A percentile compares a stretch with the other conserved stretches of the same genome.
Evolutionary conservation across 2,888 invertebrate genomes (phyloP).

Genomic region (Xestia rhomboidea): DNA sequence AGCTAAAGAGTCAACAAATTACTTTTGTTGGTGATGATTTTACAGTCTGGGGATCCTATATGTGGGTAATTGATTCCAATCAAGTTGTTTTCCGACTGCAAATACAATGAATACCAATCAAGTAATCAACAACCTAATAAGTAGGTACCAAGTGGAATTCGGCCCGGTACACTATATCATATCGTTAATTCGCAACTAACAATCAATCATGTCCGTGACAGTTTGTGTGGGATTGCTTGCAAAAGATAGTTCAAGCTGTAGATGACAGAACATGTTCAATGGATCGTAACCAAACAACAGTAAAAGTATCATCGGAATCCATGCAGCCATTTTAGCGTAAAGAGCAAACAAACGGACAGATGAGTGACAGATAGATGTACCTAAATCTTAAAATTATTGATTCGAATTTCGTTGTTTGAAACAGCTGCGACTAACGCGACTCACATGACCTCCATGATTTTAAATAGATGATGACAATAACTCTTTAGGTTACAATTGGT

Average conservation of each 20-base stretch:
- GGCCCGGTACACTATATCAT: not conserved
- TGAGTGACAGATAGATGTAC: conserved; percentile 31
- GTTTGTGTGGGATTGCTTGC: conserved; percentile 2
- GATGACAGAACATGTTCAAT: conserved; percentile 18
- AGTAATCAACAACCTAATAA: not conserved
- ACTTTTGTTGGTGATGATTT: not conserved
- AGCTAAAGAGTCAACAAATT: not conserved
- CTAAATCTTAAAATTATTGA: conserved; percentile 30
- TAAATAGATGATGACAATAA: conserved; percentile 36
- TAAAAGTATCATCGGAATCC: conserved; percentile 23
- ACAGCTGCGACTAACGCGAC: conserved; percentile 2
- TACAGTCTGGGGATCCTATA: not conserved
- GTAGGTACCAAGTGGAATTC: not conserved
- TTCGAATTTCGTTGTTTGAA: conserved; percentile 29
- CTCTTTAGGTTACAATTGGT: conserved; percentile 2
- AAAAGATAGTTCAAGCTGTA: not conserved
- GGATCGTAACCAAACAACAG: conserved; percentile 5
- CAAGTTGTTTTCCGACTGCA: not conserved
- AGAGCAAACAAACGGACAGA: conserved; percentile 40
- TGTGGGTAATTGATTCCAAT: not conserved
- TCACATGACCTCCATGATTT: conserved; percentile 28
- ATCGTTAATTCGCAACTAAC: not conserved
- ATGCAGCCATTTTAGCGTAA: conserved; percentile 13
- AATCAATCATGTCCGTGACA: not conserved
- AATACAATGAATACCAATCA: not conserved